Evolutionary conservation across 2,888 invertebrate genomes (phyloP), one percentile per base, ranked within the genome.

Genomic region (Drosophila mayaguana): DNA sequence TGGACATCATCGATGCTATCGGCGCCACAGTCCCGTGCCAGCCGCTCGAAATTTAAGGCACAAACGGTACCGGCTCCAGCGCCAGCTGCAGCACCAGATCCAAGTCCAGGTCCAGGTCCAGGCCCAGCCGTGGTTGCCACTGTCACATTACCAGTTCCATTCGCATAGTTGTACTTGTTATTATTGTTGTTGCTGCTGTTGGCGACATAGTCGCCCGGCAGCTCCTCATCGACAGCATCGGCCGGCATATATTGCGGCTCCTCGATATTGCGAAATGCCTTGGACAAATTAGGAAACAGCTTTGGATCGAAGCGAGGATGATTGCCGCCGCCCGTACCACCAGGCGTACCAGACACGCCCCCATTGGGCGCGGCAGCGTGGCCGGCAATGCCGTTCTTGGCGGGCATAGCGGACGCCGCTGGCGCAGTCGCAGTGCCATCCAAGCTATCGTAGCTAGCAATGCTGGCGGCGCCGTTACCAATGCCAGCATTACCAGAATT

Each of bases 241-340:
- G 70, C 90, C 20, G 70, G 55, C 18, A 72, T 25, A 3, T 57
- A 48, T 7, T 66, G 75, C 25, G 60, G 54, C n/a, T 89, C 88
- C 20, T 84, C 90, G 70, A 91, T 91, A 45, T 90, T 91, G 61
- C 90, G 88, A 67, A 92, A 91, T 40, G 93, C 93, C 71, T 96
- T 95, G 75, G 97, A 96, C 72, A 97, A 94, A 93, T 96, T 97
- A 43, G 97, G 97, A 93, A 97, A 97, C 73, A 97, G 94, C 84
- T 96, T 95, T 18, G 96, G 96, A 93, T 96, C 96, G 9, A 96
- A 95, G 22, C 90, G 91, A 20, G 88, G 86, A 81, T 87, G 89
- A 42, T 63, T 73, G 48, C 65, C 79, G 18, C 56, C 51, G 8
- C 28, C 28, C 28, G 28, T 9, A 4, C 45, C 36, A 55, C 59